Evolutionary conservation across 1,140 invertebrate genomes (phyloP).

Genomic region (Pentalonia nigronervosa): DNA sequence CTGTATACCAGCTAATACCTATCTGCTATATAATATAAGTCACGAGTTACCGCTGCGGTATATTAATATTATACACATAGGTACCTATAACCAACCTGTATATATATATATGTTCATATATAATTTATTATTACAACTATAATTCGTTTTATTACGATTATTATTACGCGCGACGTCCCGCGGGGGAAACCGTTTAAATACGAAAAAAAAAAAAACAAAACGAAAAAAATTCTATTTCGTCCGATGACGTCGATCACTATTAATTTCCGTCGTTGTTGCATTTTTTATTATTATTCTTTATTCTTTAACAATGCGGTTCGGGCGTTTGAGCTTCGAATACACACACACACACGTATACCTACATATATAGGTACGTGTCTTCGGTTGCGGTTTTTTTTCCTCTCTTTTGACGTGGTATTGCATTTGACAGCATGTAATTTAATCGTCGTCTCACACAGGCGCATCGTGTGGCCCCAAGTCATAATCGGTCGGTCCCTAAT

Average conservation of each 20-base stretch:
- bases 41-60: background rate
- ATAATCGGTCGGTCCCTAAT: conserved; percentile 27
- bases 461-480: conserved; percentile 4
- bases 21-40: background rate
- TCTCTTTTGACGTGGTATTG: background rate
- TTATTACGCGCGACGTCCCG: background rate
- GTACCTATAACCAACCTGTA: background rate
- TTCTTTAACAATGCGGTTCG: conserved; percentile 28
- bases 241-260: conserved; percentile 23
- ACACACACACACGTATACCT: background rate
- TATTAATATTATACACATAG: background rate
- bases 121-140: conserved; percentile 12
- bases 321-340: background rate
- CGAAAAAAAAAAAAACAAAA: too few relatives aligned
- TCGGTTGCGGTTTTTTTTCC: conserved; percentile 9
- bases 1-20: too few relatives aligned
- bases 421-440: conserved; percentile 46
- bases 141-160: conserved; percentile 28
- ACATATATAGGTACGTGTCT: background rate
- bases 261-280: conserved; percentile 13
- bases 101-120: too few relatives aligned
- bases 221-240: background rate
- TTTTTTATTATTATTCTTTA: background rate
- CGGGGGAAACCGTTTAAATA: background rate
- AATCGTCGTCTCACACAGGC: conserved; percentile 3